A percentile compares a stretch with the other conserved stretches of the same genome.
Evolutionary conservation across 2,888 invertebrate genomes (phyloP).

Genomic region (Parasteatoda lunata): DNA sequence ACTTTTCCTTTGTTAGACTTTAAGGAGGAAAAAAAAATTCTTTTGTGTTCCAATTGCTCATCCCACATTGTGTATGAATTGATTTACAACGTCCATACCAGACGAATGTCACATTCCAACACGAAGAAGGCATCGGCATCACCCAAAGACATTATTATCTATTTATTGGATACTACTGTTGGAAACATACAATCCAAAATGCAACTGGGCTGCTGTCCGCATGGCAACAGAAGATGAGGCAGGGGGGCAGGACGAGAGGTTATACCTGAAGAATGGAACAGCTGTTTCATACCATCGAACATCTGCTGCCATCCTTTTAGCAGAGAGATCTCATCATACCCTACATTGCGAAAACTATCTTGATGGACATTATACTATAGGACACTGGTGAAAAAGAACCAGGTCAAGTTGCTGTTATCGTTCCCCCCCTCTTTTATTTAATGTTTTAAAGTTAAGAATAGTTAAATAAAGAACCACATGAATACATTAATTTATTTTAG

Average conservation of each 20-base stretch:
- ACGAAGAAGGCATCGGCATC: neutral
- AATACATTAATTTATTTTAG: too few relatives aligned
- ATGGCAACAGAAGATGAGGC: neutral
- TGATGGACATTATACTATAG: neutral
- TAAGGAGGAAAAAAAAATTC: too few relatives aligned
- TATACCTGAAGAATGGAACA: slow-evolving; percentile 56
- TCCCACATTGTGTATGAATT: too few relatives aligned
- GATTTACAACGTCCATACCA: neutral
- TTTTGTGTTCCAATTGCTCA: too few relatives aligned
- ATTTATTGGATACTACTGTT: slow-evolving; percentile 2
- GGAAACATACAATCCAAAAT: neutral
- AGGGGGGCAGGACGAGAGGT: slow-evolving; percentile 12
- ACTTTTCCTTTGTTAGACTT: too few relatives aligned
- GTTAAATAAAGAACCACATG: too few relatives aligned
- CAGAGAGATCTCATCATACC: slow-evolving; percentile 21
- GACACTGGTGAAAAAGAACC: neutral
- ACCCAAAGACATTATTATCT: neutral
- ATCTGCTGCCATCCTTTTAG: slow-evolving; percentile 36
- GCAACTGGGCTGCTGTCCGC: slow-evolving; percentile 8
- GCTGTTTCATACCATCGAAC: slow-evolving; percentile 39
- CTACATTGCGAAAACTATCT: neutral
- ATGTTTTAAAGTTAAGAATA: too few relatives aligned
- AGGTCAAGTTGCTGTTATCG: neutral
- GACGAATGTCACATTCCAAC: neutral
- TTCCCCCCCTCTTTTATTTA: neutral